Base-by-base conservation (phyloP, 2,888 invertebrate species). In the Xestia ashworthii region DNA sequence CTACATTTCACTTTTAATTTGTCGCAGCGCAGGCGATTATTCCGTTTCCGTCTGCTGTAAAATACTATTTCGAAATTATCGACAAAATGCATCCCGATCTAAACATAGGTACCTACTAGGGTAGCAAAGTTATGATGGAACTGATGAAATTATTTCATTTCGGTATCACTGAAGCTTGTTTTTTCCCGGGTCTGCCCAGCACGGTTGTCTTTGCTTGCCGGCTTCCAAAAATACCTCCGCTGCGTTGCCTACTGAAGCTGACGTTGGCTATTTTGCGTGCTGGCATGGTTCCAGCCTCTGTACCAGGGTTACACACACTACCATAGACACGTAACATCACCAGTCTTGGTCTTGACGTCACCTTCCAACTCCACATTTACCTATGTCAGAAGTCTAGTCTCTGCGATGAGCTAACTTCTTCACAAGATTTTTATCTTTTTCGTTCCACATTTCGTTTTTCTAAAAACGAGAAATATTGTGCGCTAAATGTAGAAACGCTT, bases 211-310 rank as follows among this genome's bases (percentile, higher is more conserved):
- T 74, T 76, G 79, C 69, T 76, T 76, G 78, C 53, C 77, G 78
- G 67, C 77, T 81, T 87, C 88, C 88, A 84, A 88, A 88, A 88
- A 88, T 88, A 88, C 80, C 76, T 76, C 71, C 46, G 69, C 80
- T 76, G 85, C 76, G 81, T 87, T 87, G 80, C 84, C 86, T 88
- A 79, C 83, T 70, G 74, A 86, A 77, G 86, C 86, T 88, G 88
- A 87, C 83, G 88, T 83, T 81, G 75, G 84, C 87, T 88, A 88
- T 88, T 86, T 86, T 76, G 71, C 76, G 76, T 73, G 72, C 86
- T 88, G 88, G 88, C 88, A 88, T 81, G 76, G 71, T 88, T 88
- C 88, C 88, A 88, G 88, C 16, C 82, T 82, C 78, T 64, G 44
- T 80, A 81, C 80, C 80, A 88, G 87, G 83, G 85, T 80, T 86